These are phyloP conservation scores for Agrilus cyanescens DNA, from an alignment of 2,888 invertebrate genomes.

Conservation along the genomic window DNA sequence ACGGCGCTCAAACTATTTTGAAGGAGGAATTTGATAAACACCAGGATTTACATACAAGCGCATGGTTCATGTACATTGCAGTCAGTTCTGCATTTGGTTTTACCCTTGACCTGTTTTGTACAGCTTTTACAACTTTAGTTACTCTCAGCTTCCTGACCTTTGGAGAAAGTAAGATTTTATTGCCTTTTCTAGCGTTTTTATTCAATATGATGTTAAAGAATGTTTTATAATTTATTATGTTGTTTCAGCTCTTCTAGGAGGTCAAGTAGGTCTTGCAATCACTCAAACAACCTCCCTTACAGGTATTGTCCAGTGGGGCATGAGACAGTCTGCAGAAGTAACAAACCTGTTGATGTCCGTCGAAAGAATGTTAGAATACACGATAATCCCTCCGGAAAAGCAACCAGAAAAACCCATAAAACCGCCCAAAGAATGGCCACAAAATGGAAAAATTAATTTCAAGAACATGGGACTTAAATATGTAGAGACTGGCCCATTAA, in stretches of 20 bases:
- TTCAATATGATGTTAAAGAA: background rate
- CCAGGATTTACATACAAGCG: slow-evolving; percentile 53
- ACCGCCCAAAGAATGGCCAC: slow-evolving; percentile 57
- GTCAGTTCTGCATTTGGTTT: slow-evolving; percentile 55
- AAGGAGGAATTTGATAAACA: slow-evolving; percentile 40
- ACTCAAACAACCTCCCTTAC: slow-evolving; percentile 51
- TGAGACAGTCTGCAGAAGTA: slow-evolving; percentile 73
- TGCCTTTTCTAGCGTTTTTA: background rate
- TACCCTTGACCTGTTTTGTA: slow-evolving; percentile 51
- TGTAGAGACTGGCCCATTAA: slow-evolving; percentile 45
- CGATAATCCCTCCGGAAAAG: slow-evolving; percentile 49
- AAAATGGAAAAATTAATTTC: slow-evolving; percentile 50
- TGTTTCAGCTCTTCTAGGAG: slow-evolving; percentile 32
- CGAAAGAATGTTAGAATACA: slow-evolving; percentile 75
- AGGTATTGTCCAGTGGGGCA: slow-evolving; percentile 62
- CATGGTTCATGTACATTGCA: slow-evolving; percentile 54
- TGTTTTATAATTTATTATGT: slow-evolving; percentile 1
- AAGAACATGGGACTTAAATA: slow-evolving; percentile 55
- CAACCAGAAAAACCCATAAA: slow-evolving; percentile 39
- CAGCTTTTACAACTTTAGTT: slow-evolving; percentile 49
- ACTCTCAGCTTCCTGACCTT: slow-evolving; percentile 52
- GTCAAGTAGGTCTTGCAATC: slow-evolving; percentile 53
- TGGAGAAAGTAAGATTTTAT: slow-evolving; percentile 25
- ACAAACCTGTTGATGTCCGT: slow-evolving; percentile 69
- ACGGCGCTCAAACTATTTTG: slow-evolving; percentile 54